Evolutionary conservation across 2,888 invertebrate species (phyloP).

Genomic region (Rotaria macrura): DNA sequence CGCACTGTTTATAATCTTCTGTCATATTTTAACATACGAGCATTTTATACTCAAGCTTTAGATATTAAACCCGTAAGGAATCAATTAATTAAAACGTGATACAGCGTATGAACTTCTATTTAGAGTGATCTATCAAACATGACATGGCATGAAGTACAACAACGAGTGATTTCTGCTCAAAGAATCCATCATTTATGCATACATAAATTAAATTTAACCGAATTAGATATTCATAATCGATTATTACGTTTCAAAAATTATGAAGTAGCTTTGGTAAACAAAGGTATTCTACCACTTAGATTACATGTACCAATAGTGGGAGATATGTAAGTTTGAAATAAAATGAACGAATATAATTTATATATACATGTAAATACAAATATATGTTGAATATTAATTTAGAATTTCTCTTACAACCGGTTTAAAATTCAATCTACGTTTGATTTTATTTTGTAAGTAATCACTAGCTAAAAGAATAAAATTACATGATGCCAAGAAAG

Average conservation of each 20-base stretch:
- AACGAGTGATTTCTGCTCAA: conserved; percentile 74
- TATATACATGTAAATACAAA: conserved; percentile 35
- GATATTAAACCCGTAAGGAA: conserved; percentile 64
- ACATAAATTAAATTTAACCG: conserved; percentile 82
- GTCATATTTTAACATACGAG: conserved; percentile 78
- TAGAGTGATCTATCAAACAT: conserved; percentile 47
- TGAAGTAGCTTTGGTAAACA: conserved; percentile 92
- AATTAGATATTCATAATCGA: conserved; percentile 83
- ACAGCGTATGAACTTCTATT: not conserved
- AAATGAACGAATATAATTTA: conserved; percentile 27
- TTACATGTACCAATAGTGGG: conserved; percentile 71
- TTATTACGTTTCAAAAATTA: conserved; percentile 89
- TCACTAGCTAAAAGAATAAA: not conserved
- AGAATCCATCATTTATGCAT: conserved; percentile 91
- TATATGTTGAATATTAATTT: conserved; percentile 12
- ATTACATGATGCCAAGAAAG: not conserved
- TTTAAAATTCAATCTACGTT: conserved; percentile 75
- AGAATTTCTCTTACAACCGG: conserved; percentile 74
- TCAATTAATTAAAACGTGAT: not conserved
- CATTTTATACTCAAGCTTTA: conserved; percentile 76
- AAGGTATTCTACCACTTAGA: conserved; percentile 73
- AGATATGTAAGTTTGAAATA: conserved; percentile 54
- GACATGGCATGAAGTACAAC: conserved; percentile 80
- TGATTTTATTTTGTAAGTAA: conserved; percentile 77
- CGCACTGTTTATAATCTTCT: conserved; percentile 70